A percentile compares a stretch with the other conserved stretches of the same genome.
These are phyloP conservation scores for Mormyrus lacerda DNA, from an alignment of 2,113 vertebrate species.

Conservation along the genomic window DNA sequence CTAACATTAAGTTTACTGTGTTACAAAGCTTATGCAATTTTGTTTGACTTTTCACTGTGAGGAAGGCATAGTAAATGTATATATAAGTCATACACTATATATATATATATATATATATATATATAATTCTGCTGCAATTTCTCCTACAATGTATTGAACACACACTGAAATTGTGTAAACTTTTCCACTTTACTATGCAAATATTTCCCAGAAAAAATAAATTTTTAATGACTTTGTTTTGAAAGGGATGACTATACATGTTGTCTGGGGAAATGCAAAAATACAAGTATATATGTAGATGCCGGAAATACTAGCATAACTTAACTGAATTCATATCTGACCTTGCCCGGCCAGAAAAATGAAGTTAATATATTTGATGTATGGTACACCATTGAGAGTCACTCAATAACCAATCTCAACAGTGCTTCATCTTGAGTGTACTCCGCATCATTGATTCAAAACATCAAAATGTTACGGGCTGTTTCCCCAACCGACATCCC, in stretches of 20 bases:
- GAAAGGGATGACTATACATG: neutral
- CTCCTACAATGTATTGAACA: neutral
- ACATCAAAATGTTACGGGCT: neutral
- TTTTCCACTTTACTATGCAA: neutral
- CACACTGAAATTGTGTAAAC: neutral
- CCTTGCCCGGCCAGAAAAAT: neutral
- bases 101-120: neutral
- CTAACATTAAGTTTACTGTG: neutral
- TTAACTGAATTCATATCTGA: neutral
- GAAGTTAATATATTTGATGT: neutral
- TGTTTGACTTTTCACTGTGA: neutral
- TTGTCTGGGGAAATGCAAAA: neutral
- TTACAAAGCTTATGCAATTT: neutral
- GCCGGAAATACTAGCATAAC: neutral
- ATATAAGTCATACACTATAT: neutral
- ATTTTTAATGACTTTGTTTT: neutral
- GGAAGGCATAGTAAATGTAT: neutral
- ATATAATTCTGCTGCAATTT: neutral
- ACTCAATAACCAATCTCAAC: neutral
- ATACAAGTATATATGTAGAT: neutral
- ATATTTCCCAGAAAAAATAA: neutral
- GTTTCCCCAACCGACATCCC: neutral
- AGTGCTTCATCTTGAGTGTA: neutral
- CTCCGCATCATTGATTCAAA: neutral
- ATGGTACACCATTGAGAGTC: neutral